A percentile compares a stretch with the other conserved stretches of the same genome.
phyloP scores from a whole-genome alignment of 2,797 vertebrate species.

The Cyprinodon diabolis region DNA sequence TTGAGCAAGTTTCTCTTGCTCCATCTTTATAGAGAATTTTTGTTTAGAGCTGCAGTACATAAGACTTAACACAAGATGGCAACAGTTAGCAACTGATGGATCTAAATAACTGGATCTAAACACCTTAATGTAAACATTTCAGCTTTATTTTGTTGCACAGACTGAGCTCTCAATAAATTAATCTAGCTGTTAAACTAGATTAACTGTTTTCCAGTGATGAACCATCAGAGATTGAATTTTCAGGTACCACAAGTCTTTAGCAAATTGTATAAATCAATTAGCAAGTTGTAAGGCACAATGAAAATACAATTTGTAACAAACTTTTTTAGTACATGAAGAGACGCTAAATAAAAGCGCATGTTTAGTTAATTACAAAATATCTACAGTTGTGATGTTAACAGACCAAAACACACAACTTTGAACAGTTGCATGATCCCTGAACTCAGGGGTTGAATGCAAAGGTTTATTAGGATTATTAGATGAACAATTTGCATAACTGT shows the following conservation, averaged over 20 bases:
- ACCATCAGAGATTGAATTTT: neutral
- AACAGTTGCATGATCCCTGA: no score
- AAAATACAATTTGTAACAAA: neutral
- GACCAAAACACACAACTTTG: no score
- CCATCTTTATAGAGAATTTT: neutral
- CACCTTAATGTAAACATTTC: neutral
- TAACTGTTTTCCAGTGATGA: neutral
- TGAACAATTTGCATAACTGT: slow-evolving; percentile 4
- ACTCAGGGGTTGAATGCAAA: no score
- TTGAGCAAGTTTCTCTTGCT: neutral
- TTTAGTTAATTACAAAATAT: no score
- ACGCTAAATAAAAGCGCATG: no score
- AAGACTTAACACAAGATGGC: neutral
- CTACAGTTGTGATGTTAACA: no score
- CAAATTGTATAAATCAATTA: neutral
- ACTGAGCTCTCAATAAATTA: no score
- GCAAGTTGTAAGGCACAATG: neutral
- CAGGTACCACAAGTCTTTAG: neutral
- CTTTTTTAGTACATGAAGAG: no score
- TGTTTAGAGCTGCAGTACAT: neutral
- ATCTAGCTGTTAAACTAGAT: neutral
- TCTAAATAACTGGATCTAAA: neutral
- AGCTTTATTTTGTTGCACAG: neutral
- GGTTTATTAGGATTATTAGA: neutral
- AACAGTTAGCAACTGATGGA: neutral